Conservation (phyloP, 2,113 vertebrate genomes). For the Siniperca chuatsi region DNA sequence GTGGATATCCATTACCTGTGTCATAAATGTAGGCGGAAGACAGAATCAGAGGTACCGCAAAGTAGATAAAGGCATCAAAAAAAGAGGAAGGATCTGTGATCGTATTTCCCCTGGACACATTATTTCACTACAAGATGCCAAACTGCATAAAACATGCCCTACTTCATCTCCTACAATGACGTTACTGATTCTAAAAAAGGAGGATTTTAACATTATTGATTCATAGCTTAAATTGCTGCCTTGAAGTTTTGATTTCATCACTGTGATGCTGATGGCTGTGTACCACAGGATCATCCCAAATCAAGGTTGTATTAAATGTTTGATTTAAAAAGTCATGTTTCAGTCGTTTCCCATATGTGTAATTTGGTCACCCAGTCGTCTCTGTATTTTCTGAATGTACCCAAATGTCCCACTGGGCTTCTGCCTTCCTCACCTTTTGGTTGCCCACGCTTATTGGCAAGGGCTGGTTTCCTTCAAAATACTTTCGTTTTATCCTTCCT, state of each 20-base stretch:
- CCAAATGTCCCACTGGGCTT: not conserved
- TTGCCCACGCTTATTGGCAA: constrained; percentile 1
- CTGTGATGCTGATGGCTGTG: not conserved
- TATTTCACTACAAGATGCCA: constrained; percentile 34
- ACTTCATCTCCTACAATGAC: constrained; percentile 26
- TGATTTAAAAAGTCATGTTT: constrained; percentile 9
- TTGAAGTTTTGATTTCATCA: constrained; percentile 11
- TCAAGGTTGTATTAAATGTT: constrained; percentile 18
- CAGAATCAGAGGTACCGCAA: constrained; percentile 21
- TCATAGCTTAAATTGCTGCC: constrained; percentile 30
- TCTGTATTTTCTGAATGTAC: constrained; percentile 18
- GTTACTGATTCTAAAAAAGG: constrained; percentile 3
- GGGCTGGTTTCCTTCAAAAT: constrained; percentile 31
- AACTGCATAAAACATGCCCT: constrained; percentile 42
- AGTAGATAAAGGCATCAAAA: constrained; percentile 31
- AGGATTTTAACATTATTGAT: constrained; percentile 47
- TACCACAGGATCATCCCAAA: not conserved
- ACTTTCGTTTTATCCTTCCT: constrained; percentile 39
- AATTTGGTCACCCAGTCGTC: not conserved
- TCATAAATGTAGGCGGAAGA: constrained; percentile 20
- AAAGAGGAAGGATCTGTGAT: constrained; percentile 30
- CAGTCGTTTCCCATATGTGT: not conserved
- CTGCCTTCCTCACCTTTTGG: not conserved
- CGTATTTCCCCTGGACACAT: constrained; percentile 23
- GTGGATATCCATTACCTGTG: constrained; percentile 50